phyloP scores from a whole-genome alignment of 2,797 vertebrate species.

The Rhincodon typus region DNA sequence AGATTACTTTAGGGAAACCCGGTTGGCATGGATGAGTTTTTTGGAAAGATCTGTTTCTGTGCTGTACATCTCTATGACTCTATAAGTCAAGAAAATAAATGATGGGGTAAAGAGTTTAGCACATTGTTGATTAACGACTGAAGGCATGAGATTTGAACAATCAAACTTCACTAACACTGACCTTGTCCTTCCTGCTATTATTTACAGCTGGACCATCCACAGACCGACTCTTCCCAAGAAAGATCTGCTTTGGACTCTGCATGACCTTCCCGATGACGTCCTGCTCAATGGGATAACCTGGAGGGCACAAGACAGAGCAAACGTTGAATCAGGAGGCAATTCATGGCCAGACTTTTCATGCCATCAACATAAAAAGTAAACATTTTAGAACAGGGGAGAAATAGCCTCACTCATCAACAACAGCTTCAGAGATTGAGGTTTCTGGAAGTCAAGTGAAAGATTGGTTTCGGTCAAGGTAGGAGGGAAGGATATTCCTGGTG shows the following conservation, averaged over 20 bases:
- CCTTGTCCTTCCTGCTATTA: slow-evolving; percentile 33
- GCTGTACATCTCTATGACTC: too few species aligned
- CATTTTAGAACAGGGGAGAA: not conserved
- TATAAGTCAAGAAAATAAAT: too few species aligned
- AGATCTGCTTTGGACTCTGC: slow-evolving; percentile 34
- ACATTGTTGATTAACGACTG: too few species aligned
- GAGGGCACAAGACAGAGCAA: not conserved
- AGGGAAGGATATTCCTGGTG: not conserved
- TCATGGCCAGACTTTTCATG: too few species aligned
- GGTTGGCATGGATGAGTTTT: too few species aligned
- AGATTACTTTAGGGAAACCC: too few species aligned
- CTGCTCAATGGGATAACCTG: slow-evolving; percentile 15
- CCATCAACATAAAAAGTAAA: not conserved
- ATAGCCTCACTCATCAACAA: not conserved
- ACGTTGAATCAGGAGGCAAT: not conserved
- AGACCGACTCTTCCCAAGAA: not conserved
- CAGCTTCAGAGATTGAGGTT: not conserved
- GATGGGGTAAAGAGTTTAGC: too few species aligned
- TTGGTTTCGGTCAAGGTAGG: too few species aligned
- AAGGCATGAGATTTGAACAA: not conserved
- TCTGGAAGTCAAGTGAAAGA: not conserved
- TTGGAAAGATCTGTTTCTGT: too few species aligned
- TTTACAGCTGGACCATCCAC: not conserved
- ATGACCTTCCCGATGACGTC: not conserved
- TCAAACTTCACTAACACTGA: not conserved